phyloP scores from a whole-genome alignment of 2,797 vertebrate species.

The Betta splendens region DNA sequence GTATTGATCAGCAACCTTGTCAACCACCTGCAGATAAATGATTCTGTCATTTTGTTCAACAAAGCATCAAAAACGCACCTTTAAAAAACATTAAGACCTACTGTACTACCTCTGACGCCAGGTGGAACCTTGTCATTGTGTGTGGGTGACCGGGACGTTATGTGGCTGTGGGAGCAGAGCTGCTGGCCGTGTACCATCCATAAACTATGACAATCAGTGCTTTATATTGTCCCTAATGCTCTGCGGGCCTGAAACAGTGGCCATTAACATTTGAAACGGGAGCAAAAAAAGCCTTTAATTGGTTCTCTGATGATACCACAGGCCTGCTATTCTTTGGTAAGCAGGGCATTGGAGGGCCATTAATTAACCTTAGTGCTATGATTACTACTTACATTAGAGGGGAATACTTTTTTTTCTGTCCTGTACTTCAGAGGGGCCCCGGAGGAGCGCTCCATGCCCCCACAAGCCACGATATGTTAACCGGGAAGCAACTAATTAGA shows the following conservation, averaged over 20 bases:
- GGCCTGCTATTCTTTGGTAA: conserved; percentile 61
- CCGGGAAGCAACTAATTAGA: conserved; percentile 98
- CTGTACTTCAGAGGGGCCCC: conserved; percentile 92
- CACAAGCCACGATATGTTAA: conserved; percentile 95
- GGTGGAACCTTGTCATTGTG: neutral
- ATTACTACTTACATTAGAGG: conserved; percentile 96
- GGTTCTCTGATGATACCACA: conserved; percentile 61
- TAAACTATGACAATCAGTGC: conserved; percentile 60
- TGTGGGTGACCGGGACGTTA: neutral
- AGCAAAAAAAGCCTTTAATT: conserved; percentile 69
- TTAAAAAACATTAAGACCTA: neutral
- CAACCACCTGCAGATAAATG: conserved; percentile 20
- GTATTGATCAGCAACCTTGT: conserved; percentile 37
- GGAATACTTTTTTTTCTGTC: conserved; percentile 90
- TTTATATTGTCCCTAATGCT: conserved; percentile 53
- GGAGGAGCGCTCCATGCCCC: conserved; percentile 85
- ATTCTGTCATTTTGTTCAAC: conserved; percentile 25
- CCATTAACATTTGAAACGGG: conserved; percentile 78
- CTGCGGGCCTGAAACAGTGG: conserved; percentile 57
- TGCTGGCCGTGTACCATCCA: conserved; percentile 47
- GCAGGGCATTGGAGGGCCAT: conserved; percentile 78
- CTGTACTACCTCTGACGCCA: neutral
- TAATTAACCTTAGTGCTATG: conserved; percentile 98
- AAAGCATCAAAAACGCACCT: neutral
- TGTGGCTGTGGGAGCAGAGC: conserved; percentile 1